Base-by-base conservation (phyloP, 92 coral and sea anemone genomes). In the Bergia puertoricense region DNA sequence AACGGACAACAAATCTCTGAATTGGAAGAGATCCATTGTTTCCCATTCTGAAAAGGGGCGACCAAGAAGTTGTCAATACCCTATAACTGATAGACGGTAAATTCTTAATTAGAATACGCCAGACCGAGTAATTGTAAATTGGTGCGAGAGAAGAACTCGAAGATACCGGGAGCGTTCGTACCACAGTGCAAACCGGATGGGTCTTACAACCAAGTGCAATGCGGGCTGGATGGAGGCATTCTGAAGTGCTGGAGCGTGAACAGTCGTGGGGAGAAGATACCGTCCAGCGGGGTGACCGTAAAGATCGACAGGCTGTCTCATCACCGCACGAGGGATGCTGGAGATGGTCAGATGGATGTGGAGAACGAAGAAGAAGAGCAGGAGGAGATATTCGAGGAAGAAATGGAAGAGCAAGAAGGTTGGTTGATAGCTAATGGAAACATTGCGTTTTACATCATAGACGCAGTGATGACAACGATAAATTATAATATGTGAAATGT, bases 201-300 rank as follows among this genome's bases (percentile, higher is more conserved):
- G 14, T 88, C 91, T 43, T 97, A 90, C 78, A 79, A 44, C 14
- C 90, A 85, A 56, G 80, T 79, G 51, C 99, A 96, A 66, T 97
- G 99, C 79, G 81, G 51, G 11, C 39, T 38, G 30, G 83, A 69
- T 11, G 56, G 39, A 10, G 82, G 86, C 3, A 4, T 36, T 16
- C 20, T 86, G 0, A 79, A 67, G 15, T 97, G 99, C 85, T 95
- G 99, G 99, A 74, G 85, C n/a, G 99, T 97, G 20, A 94, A 95
- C 89, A 86, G n/a, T 18, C 85, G 86, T 5, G 99, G 99, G 18
- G 65, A 87, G 3, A 90, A 74, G 82, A 71, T 93, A 1, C 82
- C 90, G 11, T 85, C 88, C 37, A 75, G 72, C 43, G 92, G 65
- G 30, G 92, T 85, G 76, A 75, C 81, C 8, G 89, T 90, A 13